These are phyloP conservation scores for Crax fasciolata DNA, from an alignment of 2,797 vertebrate genomes.

Conservation along the genomic window DNA sequence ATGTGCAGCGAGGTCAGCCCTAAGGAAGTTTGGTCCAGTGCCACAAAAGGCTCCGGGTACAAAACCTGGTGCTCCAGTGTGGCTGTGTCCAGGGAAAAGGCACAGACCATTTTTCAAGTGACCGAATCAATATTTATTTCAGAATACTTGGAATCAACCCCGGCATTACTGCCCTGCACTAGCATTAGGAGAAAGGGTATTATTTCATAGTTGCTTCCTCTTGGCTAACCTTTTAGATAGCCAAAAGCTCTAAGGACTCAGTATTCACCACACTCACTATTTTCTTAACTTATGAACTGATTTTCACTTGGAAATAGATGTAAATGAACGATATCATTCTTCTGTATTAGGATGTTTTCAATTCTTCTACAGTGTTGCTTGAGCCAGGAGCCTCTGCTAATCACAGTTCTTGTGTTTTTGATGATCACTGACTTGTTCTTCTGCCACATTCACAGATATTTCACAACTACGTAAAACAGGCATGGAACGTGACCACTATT, in stretches of 20 bases:
- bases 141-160: neutral
- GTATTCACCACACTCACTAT: neutral
- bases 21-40: neutral
- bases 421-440: neutral
- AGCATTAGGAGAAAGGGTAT: neutral
- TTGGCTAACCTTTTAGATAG: neutral
- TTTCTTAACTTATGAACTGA: constrained; percentile 19
- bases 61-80: neutral
- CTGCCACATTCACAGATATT: constrained; percentile 1
- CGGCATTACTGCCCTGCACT: neutral
- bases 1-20: neutral
- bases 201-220: neutral
- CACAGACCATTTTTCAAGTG: neutral
- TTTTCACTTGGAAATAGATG: constrained; percentile 5
- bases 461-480: neutral
- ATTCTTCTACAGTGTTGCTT: neutral
- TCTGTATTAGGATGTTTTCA: neutral
- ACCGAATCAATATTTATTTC: neutral
- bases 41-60: neutral
- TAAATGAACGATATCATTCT: constrained; percentile 9
- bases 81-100: neutral
- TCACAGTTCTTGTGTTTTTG: neutral
- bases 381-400: constrained; percentile 16
- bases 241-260: neutral
- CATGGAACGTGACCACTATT: neutral